phyloP scores from a whole-genome alignment of 2,888 invertebrate species.

The Sphinx pinastri region DNA sequence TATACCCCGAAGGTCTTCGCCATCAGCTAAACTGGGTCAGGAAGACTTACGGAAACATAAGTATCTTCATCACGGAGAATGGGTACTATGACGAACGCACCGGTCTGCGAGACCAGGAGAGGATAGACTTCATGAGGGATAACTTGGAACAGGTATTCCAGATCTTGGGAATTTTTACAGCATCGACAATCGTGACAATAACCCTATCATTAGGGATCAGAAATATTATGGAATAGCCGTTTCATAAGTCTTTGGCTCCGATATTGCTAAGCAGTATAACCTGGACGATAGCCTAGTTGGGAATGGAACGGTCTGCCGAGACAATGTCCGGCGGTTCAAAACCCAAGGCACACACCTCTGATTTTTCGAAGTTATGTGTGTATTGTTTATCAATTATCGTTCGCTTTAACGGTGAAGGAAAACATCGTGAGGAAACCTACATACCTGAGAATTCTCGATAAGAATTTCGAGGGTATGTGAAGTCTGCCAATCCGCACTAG shows the following conservation, averaged over 20 bases:
- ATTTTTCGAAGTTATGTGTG: no score
- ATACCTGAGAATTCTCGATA: no score
- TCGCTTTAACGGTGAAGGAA: no score
- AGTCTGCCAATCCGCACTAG: no score
- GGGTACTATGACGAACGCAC: conserved; percentile 55
- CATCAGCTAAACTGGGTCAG: conserved; percentile 66
- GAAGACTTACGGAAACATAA: conserved; percentile 61
- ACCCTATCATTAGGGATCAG: no score
- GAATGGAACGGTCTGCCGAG: no score
- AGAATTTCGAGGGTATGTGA: no score
- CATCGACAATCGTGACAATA: not conserved
- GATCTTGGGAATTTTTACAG: not conserved
- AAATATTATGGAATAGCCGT: conserved; percentile 17
- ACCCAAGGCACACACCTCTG: no score
- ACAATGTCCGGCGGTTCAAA: no score
- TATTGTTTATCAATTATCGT: no score
- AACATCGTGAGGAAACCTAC: no score
- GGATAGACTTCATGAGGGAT: conserved; percentile 45
- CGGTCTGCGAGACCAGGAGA: conserved; percentile 50
- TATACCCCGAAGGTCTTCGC: conserved; percentile 73
- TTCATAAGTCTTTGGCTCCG: conserved; percentile 92
- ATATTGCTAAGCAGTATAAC: conserved; percentile 94
- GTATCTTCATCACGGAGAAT: conserved; percentile 76
- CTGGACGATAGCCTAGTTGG: no score
- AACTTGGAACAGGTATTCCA: conserved; percentile 54